phyloP scores from a whole-genome alignment of 2,113 vertebrate genomes.

The Beaufortia kweichowensis region DNA sequence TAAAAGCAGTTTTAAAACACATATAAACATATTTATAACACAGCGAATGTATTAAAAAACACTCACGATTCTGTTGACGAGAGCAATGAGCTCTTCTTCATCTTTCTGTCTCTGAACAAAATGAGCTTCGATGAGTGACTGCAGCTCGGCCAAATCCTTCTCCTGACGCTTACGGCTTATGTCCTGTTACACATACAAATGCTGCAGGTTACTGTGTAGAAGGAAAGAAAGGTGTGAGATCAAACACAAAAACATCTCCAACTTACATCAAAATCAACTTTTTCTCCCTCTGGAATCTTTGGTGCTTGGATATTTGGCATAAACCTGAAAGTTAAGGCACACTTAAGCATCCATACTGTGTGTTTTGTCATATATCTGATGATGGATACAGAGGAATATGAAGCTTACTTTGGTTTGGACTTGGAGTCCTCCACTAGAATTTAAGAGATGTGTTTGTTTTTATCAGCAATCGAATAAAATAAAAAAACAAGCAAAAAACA shows the following conservation, averaged over 20 bases:
- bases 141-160: constrained; percentile 87
- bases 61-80: constrained; percentile 87
- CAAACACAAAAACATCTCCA: neutral
- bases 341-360: neutral
- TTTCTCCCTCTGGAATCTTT: constrained; percentile 79
- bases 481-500: neutral
- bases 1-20: too few relatives aligned
- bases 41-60: neutral
- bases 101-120: constrained; percentile 90
- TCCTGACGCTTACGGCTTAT: constrained; percentile 90
- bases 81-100: constrained; percentile 85
- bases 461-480: neutral
- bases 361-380: neutral
- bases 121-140: constrained; percentile 89
- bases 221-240: too few relatives aligned
- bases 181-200: constrained; percentile 71
- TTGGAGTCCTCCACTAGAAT: constrained; percentile 69
- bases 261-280: constrained; percentile 81
- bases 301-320: constrained; percentile 73
- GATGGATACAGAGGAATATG: neutral
- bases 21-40: too few relatives aligned
- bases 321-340: constrained; percentile 58
- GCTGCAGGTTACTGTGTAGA: neutral
- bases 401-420: constrained; percentile 75
- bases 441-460: neutral